Percentiles rank a stretch among this genome's conserved stretches.
phyloP scores from a whole-genome alignment of 2,888 invertebrate genomes.

The Alentia gelatinosa region DNA sequence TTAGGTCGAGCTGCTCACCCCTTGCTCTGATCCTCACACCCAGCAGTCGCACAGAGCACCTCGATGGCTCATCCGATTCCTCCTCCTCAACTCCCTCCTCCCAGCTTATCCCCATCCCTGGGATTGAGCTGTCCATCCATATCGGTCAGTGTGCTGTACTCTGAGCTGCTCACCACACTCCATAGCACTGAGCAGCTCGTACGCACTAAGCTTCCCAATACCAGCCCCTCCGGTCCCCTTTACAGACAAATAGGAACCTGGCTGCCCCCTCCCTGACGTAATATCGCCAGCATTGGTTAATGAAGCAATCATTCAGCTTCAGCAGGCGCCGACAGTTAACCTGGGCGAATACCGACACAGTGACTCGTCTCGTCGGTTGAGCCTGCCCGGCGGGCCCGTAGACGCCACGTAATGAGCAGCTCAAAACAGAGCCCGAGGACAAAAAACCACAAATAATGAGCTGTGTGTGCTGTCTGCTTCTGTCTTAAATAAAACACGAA shows the following conservation, averaged over 20 bases:
- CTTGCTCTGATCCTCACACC: too few species aligned
- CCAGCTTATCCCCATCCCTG: too few species aligned
- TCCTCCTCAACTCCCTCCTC: too few species aligned
- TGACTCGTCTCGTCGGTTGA: background rate
- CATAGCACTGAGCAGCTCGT: background rate
- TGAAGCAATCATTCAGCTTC: conserved; percentile 6
- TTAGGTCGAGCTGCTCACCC: too few species aligned
- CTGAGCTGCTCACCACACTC: too few species aligned
- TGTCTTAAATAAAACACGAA: background rate
- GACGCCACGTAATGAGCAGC: background rate
- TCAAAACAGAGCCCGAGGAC: background rate
- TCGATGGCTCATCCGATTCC: too few species aligned
- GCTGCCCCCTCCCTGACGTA: background rate
- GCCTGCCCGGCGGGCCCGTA: background rate
- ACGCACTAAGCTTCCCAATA: too few species aligned
- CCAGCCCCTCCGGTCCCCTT: too few species aligned
- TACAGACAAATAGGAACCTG: too few species aligned
- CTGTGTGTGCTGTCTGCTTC: background rate
- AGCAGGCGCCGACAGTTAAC: background rate
- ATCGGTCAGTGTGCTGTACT: too few species aligned
- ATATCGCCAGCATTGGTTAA: background rate
- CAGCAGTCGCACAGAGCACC: too few species aligned
- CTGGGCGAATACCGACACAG: background rate
- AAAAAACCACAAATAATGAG: background rate
- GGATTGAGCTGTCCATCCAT: too few species aligned